Evolutionary conservation across 2,888 invertebrate genomes (phyloP), one percentile per base, ranked within the genome.

Genomic region (Hermaeophaga mercurialis): DNA sequence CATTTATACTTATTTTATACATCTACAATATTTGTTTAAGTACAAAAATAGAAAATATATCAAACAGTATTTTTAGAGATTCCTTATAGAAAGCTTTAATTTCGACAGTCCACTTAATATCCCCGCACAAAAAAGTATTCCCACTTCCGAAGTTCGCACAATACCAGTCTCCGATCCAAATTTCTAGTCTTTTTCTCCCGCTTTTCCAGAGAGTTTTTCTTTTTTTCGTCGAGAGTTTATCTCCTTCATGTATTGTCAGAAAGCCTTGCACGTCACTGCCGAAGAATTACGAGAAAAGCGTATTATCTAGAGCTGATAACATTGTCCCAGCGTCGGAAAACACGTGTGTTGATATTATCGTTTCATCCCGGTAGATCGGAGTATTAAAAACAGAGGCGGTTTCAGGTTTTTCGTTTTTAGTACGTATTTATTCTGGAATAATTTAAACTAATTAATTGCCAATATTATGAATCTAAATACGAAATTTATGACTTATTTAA

Each of bases 251-350:
- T 57, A 57, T 57, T 55, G 64, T 57, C 57, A 61, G 61, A 62
- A 64, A 41, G 28, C 56, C 33, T 36, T 22, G 44, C 66, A 63
- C 59, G 66, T 68, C 69, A 64, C 61, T 59, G 63, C 34, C 48
- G 60, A 62, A 70, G 69, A 71, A 67, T 69, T 70, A 72, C 71
- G 69, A 66, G 61, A 59, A 61, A 44, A 41, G 56, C 62, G 70
- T 64, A 68, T 71, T 70, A 71, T 71, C 69, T 67, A 58, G 58
- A 62, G 66, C 66, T 69, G 70, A 70, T 72, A 70, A 67, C 69
- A 67, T 69, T 67, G 68, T 69, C 61, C 65, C 57, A 63, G 60
- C 62, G 63, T 58, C 54, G 36, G 57, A 53, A 62, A 65, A 69
- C 68, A 70, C 68, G 70, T 70, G 65, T 70, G 68, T 60, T 63